Conservation (phyloP, 2,797 vertebrate species). For the Sebastes iracundus region DNA sequence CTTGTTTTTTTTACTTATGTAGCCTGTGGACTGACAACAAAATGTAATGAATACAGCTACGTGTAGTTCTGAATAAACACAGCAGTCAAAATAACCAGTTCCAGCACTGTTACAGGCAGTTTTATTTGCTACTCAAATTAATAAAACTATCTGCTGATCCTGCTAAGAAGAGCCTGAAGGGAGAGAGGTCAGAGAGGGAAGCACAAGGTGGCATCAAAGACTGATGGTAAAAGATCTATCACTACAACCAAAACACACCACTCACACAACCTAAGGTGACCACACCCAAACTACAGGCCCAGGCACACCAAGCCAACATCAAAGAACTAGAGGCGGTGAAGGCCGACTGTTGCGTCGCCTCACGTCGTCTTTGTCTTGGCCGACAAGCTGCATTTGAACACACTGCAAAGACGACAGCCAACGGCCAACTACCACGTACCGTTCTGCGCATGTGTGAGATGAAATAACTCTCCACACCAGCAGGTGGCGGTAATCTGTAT, state of each 20-base stretch:
- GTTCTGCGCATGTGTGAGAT: too few species aligned
- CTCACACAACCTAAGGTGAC: neutral
- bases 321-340: too few species aligned
- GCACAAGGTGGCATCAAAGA: neutral
- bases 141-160: neutral
- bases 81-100: neutral
- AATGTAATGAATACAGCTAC: neutral
- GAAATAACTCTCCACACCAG: too few species aligned
- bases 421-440: too few species aligned
- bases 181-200: neutral
- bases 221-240: neutral
- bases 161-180: neutral
- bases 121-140: neutral
- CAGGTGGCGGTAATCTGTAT: too few species aligned
- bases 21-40: neutral
- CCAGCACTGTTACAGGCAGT: neutral
- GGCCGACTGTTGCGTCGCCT: too few species aligned
- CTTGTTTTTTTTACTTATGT: conserved; percentile 14
- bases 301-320: too few species aligned
- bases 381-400: too few species aligned
- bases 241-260: neutral
- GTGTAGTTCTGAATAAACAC: neutral
- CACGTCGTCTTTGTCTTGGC: too few species aligned
- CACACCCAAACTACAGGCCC: neutral
- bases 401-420: too few species aligned